Base-by-base conservation (phyloP, 2,113 vertebrate species). In the Hystrix brachyura region DNA sequence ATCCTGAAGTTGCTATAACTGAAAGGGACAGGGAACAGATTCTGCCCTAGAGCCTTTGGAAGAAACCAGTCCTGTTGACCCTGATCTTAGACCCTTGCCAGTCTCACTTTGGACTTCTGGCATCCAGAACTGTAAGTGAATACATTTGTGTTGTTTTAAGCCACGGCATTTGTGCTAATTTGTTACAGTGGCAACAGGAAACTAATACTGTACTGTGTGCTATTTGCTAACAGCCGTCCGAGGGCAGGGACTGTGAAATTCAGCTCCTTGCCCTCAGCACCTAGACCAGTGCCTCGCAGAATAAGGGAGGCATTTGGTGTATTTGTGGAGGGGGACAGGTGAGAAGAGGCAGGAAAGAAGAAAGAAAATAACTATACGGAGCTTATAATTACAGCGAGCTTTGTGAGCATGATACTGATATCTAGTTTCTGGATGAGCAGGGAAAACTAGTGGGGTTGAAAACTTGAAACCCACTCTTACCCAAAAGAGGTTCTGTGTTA, bases 401-500 rank as follows among this genome's bases (percentile, higher is more conserved):
- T 27, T 85, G 25, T 43, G 18, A 89, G 32, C 64, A 62, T 79
- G 46, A 11, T 62, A 0, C 78, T 83, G 29, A 13, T 81, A 13
- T 86, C 34, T 82, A 38, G 46, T 76, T 87, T 95, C 53, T 94
- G 91, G 32, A 76, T 79, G 55, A 90, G 46, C 76, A 83, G 29
- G 90, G 86, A 27, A 87, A 87, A 81, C 72, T 65, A 64, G 2
- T 86, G 55, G 43, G 48, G 14, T 64, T 83, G 67, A 82, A 80
- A 87, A 87, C 17, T 91, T 87, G 34, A 72, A 62, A 46, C 78
- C n/a, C 7, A 84, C 76, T 27, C 29, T 38, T 92, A 84, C 62
- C n/a, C 53, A 27, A 57, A 21, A 14, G 62, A 88, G 60, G 12
- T 51, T 51, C 29, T 79, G 0, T 65, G 29, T n/a, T 60, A 55